Base-by-base conservation (phyloP, 1,140 invertebrate genomes). In the Camponotus floridanus region DNA sequence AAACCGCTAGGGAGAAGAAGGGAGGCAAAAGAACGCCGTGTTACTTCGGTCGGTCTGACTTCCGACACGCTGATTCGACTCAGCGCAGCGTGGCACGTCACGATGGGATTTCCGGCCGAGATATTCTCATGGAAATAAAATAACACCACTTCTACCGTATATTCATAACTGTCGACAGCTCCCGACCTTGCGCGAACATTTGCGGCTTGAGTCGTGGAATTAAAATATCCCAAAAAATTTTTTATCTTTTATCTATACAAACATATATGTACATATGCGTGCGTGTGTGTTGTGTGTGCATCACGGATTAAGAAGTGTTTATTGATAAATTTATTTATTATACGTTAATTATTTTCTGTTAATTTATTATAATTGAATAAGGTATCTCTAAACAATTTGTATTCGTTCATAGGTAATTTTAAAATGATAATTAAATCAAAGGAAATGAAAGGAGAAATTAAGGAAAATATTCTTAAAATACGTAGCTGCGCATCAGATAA, bases 111-210 rank as follows among this genome's bases (percentile, higher is more conserved):
- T 83, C 79, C 67, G 68, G 68, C 68, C 79, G 79, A 83, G 79
- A 83, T 83, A 83, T 83, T 83, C 79, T 59, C 79, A 70, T 74
- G 68, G 79, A 83, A 83, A 83, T 83, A 83, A 83, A 83, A 83
- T 83, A 83, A 83, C 79, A 83, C 79, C 79, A 68, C 36, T 36
- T 68, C 68, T 68, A 39, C 79, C 79, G 68, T 83, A 83, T 83
- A 83, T 83, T 83, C 79, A 83, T 83, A 83, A 83, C 79, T 74
- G 79, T 83, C 79, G 79, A 83, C 79, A 73, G 55, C 67, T 55
- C 13, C 78, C 78, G 48, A 73, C 51, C 79, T 83, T 83, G 42
- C 55, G 68, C 68, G 73, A 83, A 83, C 79, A 68, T 83, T 83
- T 83, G 79, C 68, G 79, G 79, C 55, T 21, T n/a, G 68, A 73